Evolutionary conservation across 1,140 invertebrate species (phyloP), one percentile per base, ranked within the genome.

Genomic region (Bombus cullumanus): DNA sequence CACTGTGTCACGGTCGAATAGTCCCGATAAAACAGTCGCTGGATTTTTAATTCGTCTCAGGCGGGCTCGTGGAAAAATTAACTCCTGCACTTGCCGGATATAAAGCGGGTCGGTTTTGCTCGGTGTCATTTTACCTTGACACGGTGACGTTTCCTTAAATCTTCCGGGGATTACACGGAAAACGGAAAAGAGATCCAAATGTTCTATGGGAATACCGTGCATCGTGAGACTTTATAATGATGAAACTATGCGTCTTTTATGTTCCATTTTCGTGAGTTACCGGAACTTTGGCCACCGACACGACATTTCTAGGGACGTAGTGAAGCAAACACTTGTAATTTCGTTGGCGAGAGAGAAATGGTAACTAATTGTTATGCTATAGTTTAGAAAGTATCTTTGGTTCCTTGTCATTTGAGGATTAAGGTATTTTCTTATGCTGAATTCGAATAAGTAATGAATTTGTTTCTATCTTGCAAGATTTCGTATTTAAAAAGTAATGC

Each of bases 41-140:
- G 9, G 28, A 86, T 57, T 76, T 86, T 81, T 57, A 73, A 78
- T 41, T n/a, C 18, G 13, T 6, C 5, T 5, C 15, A 28, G 13
- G 18, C 18, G 3, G 34, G 34, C 43, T 10, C 34, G 13, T 43
- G 31, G 34, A 79, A 88, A 78, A 88, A 81, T 82, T n/a, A 18
- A 59, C 31, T 47, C 18, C 25, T 78, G 8, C 74, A 68, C 37
- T 34, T 77, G 43, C 37, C 74, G 69, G 43, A 88, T 82, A 69
- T 59, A 79, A 72, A 83, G 18, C 72, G 82, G 34, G 53, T 13
- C n/a, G 43, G 86, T 91, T 89, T 81, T 81, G 86, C 78, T 88
- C 68, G n/a, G 34, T 25, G 85, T 22, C 18, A 8, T 53, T 53
- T 53, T 1, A 37, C 91, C 92, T 93, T 93, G 91, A 92, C 88